Base-by-base conservation (phyloP, 2,113 vertebrate species). In the Channa maculata region DNA sequence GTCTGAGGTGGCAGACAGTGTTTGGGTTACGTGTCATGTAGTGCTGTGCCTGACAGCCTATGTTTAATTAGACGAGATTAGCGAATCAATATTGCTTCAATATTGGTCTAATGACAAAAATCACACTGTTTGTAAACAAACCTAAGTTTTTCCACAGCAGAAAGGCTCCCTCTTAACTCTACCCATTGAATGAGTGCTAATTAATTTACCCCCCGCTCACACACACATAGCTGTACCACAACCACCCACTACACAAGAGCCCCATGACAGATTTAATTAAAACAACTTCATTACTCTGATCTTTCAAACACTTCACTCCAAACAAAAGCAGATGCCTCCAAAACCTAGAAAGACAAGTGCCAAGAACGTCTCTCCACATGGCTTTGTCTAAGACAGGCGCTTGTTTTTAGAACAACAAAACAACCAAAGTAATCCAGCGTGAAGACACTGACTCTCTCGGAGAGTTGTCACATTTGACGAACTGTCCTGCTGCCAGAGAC, bases 121-220 rank as follows among this genome's bases (percentile, higher is more conserved):
- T 80, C 49, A 54, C 41, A 71, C 45, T 43, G 70, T 86, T 84
- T 65, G 75, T 77, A 86, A 86, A 90, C 86, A 92, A 85, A 65
- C 7, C n/a, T 51, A 69, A 77, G 51, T 78, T 66, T 75, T 51
- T 65, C 80, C 41, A 71, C 38, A 14, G 50, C 41, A 54, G 52
- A 76, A 78, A 75, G 44, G 41, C 71, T 66, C 43, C 79, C 82
- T 82, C 71, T 85, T 85, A 87, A 86, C 64, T 62, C 57, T 41
- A 80, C 51, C 58, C 72, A 59, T 78, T 80, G 57, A 76, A 45
- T 0, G 6, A 59, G 60, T 72, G 57, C 60, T 79, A 86, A 89
- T 87, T 87, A 86, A 87, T 84, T 84, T 70, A 82, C 65, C 48
- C 67, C 53, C 5, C 64, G 36, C 57, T 11, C 71, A 8, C 41